A percentile compares a stretch with the other conserved stretches of the same genome.
Conservation (phyloP, 2,888 invertebrate species). For the Caenorhabditis angaria region DNA sequence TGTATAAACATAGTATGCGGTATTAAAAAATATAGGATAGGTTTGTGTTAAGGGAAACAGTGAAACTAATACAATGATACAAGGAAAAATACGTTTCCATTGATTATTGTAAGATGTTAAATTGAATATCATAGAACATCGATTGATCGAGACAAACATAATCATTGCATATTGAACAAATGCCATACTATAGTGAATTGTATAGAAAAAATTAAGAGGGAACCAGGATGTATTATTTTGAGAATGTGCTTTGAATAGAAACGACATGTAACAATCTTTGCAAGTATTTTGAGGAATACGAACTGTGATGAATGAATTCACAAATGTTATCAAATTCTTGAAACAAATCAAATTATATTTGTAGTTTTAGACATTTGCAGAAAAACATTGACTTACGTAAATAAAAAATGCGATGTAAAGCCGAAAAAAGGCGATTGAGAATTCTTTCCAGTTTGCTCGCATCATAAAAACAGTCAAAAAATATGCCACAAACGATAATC, state of each 20-base stretch:
- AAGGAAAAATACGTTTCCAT: constrained; percentile 18
- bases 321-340: background rate
- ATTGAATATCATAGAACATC: background rate
- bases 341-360: background rate
- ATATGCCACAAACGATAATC: background rate
- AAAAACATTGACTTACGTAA: background rate
- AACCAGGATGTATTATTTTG: background rate
- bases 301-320: background rate
- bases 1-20: constrained; percentile 21
- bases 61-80: background rate
- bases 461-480: background rate
- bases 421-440: background rate
- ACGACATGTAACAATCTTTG: background rate
- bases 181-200: background rate
- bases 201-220: background rate
- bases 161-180: background rate
- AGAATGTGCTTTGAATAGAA: background rate
- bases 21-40: constrained; percentile 4
- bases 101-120: background rate
- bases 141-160: background rate
- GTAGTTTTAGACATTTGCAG: too few relatives aligned
- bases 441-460: background rate
- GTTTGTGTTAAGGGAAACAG: constrained; percentile 19
- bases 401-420: background rate
- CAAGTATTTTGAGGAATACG: background rate